A percentile compares a stretch with the other conserved stretches of the same genome.
phyloP scores from a whole-genome alignment of 2,888 invertebrate genomes.

The Pachymerium ferrugineum region DNA sequence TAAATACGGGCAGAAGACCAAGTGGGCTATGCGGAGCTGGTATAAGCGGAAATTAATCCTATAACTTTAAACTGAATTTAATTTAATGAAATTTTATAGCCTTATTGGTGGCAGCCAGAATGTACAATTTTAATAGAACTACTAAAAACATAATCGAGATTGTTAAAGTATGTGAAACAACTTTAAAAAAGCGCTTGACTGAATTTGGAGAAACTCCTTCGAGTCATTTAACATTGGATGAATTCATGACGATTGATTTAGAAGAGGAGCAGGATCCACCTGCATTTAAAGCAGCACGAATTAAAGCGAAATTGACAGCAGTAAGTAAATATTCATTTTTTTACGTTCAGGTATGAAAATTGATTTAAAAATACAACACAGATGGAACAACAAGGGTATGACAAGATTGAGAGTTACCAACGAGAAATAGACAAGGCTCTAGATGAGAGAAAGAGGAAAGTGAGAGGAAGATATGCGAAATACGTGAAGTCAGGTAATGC shows the following conservation, averaged over 20 bases:
- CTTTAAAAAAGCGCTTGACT: conserved; percentile 76
- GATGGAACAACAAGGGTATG: conserved; percentile 46
- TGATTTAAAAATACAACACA: conserved; percentile 30
- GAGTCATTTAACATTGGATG: conserved; percentile 86
- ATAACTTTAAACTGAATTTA: neutral
- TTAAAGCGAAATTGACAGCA: conserved; percentile 54
- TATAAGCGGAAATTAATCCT: conserved; percentile 44
- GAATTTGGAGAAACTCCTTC: conserved; percentile 98
- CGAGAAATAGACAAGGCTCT: conserved; percentile 77
- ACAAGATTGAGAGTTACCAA: conserved; percentile 68
- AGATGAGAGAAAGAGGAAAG: conserved; percentile 53
- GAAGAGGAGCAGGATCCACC: conserved; percentile 96
- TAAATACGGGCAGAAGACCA: conserved; percentile 91
- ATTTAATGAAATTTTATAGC: too few relatives aligned
- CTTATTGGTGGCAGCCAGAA: conserved; percentile 83
- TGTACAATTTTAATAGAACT: conserved; percentile 84
- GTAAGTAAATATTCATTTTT: neutral
- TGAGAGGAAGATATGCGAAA: conserved; percentile 39
- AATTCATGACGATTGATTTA: conserved; percentile 93
- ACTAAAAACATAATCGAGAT: conserved; percentile 84
- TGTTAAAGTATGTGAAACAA: conserved; percentile 91
- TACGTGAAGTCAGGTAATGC: neutral
- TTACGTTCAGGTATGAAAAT: neutral
- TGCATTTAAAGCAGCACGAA: conserved; percentile 82
- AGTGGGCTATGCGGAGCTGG: conserved; percentile 97